These are phyloP conservation scores for Peromyscus polionotus DNA, from an alignment of 2,113 vertebrate species.

Conservation along the genomic window DNA sequence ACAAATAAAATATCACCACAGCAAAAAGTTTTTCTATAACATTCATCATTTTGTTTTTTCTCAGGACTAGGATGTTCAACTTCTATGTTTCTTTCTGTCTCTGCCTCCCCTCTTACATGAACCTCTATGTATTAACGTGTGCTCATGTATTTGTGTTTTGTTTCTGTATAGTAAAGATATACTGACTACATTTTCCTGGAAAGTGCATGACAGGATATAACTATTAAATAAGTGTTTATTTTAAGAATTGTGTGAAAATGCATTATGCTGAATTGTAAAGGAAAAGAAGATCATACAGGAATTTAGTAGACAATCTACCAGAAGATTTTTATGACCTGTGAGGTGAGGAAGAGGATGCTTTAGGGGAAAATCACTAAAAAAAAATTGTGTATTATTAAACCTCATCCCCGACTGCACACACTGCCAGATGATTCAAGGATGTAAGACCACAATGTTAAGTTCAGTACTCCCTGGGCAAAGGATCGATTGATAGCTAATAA, in stretches of 20 bases:
- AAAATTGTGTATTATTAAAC: neutral
- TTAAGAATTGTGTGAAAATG: neutral
- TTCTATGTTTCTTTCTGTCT: neutral
- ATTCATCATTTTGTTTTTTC: neutral
- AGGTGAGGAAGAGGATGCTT: neutral
- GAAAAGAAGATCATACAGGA: neutral
- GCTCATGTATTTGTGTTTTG: neutral
- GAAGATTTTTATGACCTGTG: neutral
- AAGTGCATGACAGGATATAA: neutral
- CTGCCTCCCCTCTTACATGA: neutral
- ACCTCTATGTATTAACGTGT: neutral
- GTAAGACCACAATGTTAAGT: neutral
- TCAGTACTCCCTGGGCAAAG: neutral
- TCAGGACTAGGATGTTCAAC: neutral
- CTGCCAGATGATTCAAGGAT: fast-evolving
- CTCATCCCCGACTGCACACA: too few relatives aligned
- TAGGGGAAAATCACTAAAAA: neutral
- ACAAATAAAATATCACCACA: too few relatives aligned
- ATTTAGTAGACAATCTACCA: neutral
- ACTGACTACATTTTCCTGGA: neutral
- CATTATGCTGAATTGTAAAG: neutral
- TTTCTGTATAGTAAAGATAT: neutral
- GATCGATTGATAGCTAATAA: conserved; percentile 60
- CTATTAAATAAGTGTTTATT: neutral
- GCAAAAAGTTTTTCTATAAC: neutral